These are phyloP conservation scores for Urocyon cinereoargenteus DNA, from an alignment of 2,797 vertebrate genomes.

Conservation along the genomic window DNA sequence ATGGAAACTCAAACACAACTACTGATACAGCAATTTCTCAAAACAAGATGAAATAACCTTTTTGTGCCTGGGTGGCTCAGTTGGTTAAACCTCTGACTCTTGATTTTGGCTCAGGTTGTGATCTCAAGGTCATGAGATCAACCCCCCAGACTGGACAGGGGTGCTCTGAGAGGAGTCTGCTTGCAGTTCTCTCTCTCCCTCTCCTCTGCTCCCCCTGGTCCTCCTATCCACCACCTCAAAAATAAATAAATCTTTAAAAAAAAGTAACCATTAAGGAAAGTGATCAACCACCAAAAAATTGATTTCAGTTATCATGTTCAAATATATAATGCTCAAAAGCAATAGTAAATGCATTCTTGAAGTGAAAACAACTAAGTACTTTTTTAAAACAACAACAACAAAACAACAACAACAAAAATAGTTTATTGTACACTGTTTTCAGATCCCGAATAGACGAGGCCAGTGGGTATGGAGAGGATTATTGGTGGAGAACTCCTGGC, in stretches of 20 bases:
- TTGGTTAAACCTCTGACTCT: not conserved
- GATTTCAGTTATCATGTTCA: not conserved
- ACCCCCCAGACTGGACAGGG: not conserved
- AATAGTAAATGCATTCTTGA: not conserved
- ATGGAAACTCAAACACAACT: not conserved
- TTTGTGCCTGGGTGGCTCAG: not conserved
- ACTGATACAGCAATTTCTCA: not conserved
- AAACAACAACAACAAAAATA: not conserved
- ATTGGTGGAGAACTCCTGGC: not conserved
- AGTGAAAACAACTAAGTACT: not conserved
- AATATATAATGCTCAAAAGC: not conserved
- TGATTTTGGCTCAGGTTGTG: not conserved
- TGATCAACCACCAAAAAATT: not conserved
- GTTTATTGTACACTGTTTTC: not conserved
- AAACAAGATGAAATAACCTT: not conserved
- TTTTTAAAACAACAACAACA: not conserved
- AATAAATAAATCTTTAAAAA: not conserved
- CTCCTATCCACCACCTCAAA: not conserved
- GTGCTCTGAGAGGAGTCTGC: not conserved
- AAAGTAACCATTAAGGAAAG: not conserved
- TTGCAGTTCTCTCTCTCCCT: not conserved
- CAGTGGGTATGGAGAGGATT: not conserved
- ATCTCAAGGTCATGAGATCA: not conserved
- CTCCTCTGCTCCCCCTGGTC: not conserved
- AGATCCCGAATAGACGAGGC: not conserved